phyloP scores from a whole-genome alignment of 2,888 invertebrate species.

The Hipparchia semele region DNA sequence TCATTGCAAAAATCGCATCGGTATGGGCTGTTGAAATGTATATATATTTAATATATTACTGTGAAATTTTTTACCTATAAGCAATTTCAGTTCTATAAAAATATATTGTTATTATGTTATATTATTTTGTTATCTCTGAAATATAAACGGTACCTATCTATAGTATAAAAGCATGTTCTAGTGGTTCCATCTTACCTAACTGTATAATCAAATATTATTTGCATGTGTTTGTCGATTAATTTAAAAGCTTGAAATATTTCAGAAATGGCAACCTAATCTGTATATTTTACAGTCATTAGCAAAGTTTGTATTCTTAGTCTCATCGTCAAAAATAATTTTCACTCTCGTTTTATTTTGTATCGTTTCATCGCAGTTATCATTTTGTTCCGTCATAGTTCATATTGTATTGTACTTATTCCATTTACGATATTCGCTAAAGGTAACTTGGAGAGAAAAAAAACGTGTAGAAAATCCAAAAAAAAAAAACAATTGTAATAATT shows the following conservation, averaged over 20 bases:
- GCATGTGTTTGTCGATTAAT: conserved; percentile 2
- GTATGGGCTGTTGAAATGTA: conserved; percentile 68
- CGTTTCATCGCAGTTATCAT: conserved; percentile 48
- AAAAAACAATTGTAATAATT: conserved; percentile 51
- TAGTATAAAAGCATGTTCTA: not conserved
- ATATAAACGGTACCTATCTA: conserved; percentile 38
- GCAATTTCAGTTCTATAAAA: conserved; percentile 63
- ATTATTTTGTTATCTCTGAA: conserved; percentile 56
- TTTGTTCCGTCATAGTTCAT: conserved; percentile 71
- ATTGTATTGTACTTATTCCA: conserved; percentile 81
- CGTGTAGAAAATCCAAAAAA: conserved; percentile 65
- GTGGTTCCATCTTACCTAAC: not conserved
- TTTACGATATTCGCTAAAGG: conserved; percentile 79
- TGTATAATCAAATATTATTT: not conserved
- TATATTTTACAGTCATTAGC: conserved; percentile 54
- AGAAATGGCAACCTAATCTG: conserved; percentile 23
- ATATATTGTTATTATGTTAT: conserved; percentile 59
- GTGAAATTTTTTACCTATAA: conserved; percentile 68
- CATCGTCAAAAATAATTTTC: conserved; percentile 60
- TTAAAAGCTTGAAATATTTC: conserved; percentile 23
- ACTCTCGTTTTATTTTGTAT: conserved; percentile 60
- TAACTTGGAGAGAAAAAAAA: conserved; percentile 63
- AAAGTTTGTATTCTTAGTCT: conserved; percentile 69
- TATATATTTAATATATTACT: conserved; percentile 70
- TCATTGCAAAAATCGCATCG: conserved; percentile 65